phyloP scores from a whole-genome alignment of 2,888 invertebrate genomes.

The Anticlea derivata region DNA sequence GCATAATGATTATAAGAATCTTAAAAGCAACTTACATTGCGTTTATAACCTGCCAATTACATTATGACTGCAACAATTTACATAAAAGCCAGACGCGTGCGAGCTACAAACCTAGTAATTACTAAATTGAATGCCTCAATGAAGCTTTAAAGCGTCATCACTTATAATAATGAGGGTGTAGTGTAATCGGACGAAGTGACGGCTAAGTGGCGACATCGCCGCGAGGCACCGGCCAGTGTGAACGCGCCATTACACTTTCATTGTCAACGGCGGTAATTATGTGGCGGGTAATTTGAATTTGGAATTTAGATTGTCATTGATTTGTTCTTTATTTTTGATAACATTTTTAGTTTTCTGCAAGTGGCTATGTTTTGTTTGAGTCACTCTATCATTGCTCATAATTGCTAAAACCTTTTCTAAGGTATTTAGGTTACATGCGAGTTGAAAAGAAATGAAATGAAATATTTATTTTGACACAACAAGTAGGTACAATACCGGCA shows the following conservation, averaged over 20 bases:
- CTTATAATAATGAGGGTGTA: conserved; percentile 78
- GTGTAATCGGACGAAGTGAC: conserved; percentile 65
- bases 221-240: conserved; percentile 54
- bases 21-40: too few species aligned
- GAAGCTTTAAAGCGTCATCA: conserved; percentile 79
- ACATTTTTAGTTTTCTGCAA: conserved; percentile 16
- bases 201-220: conserved; percentile 73
- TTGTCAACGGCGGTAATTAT: conserved; percentile 63
- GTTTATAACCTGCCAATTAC: conserved; percentile 2
- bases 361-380: neutral
- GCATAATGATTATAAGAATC: too few species aligned
- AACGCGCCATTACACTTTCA: conserved; percentile 67
- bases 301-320: conserved; percentile 54
- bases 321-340: conserved; percentile 32
- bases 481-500: too few species aligned
- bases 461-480: too few species aligned
- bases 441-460: too few species aligned
- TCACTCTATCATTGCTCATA: too few species aligned
- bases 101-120: conserved; percentile 71
- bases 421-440: too few species aligned
- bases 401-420: too few species aligned
- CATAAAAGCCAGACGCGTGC: conserved; percentile 58
- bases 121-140: conserved; percentile 80
- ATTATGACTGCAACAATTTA: conserved; percentile 45
- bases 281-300: conserved; percentile 49